Base-by-base conservation (phyloP, 1,140 invertebrate species). In the Asbolus verrucosus region DNA sequence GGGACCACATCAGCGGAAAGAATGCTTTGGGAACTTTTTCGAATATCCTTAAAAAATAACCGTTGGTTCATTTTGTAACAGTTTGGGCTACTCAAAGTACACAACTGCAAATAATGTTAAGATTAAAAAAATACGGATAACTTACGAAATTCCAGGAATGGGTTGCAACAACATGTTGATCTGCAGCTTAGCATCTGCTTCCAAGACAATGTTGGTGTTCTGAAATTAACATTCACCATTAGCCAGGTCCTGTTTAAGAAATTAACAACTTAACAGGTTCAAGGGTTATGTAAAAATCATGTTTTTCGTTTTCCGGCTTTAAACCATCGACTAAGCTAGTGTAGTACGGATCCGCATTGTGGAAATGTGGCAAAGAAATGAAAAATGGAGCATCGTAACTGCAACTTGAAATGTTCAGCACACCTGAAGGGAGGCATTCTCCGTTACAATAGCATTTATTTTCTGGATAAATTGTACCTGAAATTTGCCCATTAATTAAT, bases 1-100 rank as follows among this genome's bases (percentile, higher is more conserved):
- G 85, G 72, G 92, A 91, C 91, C 91, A 93, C 21, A 92, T 84
- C 27, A 91, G 82, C 0, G 91, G 91, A 74, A 93, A 89, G 77
- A 89, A 88, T 41, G 89, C 84, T 41, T 78, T 85, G 0, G 90
- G 90, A 0, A 91, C 85, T 38, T 89, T 77, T 62, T 85, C 83
- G 76, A 87, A 90, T n/a, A 91, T 74, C 1, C 87, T 87, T 78
- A 69, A 81, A 82, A 19, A 50, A 2, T 39, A 67, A 54, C n/a
- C n/a, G n/a, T n/a, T n/a, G n/a, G n/a, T n/a, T n/a, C n/a, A n/a
- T n/a, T 30, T 30, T 30, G 27, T 30, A 5, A 30, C 27, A n/a
- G n/a, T n/a, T n/a, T n/a, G n/a, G n/a, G n/a, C n/a, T n/a, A n/a
- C n/a, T n/a, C n/a, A n/a, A n/a, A n/a, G n/a, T n/a, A n/a, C n/a